phyloP scores from a whole-genome alignment of 2,888 invertebrate genomes.

The Drosophila macrospina region DNA sequence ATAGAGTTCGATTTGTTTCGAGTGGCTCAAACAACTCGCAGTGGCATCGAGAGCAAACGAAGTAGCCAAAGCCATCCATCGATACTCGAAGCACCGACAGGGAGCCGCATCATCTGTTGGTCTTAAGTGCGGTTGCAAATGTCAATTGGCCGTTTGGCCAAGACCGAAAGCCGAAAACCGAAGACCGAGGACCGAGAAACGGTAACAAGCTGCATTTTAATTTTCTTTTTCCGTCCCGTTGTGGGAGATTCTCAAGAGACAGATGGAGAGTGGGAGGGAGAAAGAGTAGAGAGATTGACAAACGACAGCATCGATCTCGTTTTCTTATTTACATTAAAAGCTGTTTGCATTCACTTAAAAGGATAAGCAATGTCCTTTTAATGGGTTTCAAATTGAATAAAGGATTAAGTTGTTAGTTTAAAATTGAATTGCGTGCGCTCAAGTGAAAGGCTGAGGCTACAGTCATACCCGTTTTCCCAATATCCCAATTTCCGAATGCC shows the following conservation, averaged over 20 bases:
- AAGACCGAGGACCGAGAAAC: constrained; percentile 45
- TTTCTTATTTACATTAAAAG: constrained; percentile 85
- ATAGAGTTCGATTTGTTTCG: constrained; percentile 72
- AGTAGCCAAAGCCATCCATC: constrained; percentile 31
- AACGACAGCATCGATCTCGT: constrained; percentile 83
- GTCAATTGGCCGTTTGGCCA: constrained; percentile 75
- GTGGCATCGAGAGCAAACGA: constrained; percentile 33
- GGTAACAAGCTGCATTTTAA: constrained; percentile 73
- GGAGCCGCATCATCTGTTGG: constrained; percentile 50
- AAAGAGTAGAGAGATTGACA: constrained; percentile 30
- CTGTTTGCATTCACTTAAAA: constrained; percentile 86
- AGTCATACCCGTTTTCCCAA: constrained; percentile 28
- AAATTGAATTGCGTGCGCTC: constrained; percentile 83
- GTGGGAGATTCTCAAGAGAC: constrained; percentile 22
- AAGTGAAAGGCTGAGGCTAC: constrained; percentile 55
- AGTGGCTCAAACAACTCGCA: constrained; percentile 59
- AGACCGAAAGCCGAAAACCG: constrained; percentile 42
- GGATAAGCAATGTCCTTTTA: constrained; percentile 86
- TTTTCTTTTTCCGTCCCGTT: constrained; percentile 56
- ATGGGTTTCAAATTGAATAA: constrained; percentile 86
- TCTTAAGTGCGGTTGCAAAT: constrained; percentile 82
- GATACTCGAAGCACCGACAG: constrained; percentile 30
- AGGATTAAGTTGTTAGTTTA: constrained; percentile 85
- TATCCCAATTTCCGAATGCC: background rate
- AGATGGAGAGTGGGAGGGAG: constrained; percentile 3